Percentiles rank a stretch among this genome's conserved stretches.
Conservation (phyloP, 2,797 vertebrate genomes). For the Hirundo rustica region DNA sequence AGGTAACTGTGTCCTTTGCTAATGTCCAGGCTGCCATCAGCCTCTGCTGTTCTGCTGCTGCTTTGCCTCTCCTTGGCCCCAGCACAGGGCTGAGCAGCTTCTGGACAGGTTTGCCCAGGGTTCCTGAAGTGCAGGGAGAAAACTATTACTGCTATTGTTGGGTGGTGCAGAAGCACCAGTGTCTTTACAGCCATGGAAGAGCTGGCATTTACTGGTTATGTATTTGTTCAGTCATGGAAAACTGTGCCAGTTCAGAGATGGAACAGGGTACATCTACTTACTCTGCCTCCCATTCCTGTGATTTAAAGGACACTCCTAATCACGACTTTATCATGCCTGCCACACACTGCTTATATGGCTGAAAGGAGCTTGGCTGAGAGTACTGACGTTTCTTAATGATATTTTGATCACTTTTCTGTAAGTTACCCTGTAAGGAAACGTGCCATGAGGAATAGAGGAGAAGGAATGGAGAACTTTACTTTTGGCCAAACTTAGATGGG, state of each 20-base stretch:
- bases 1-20: background rate
- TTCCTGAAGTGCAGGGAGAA: background rate
- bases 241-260: background rate
- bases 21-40: background rate
- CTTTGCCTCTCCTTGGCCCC: background rate
- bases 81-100: background rate
- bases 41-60: background rate
- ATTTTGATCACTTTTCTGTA: slow-evolving; percentile 43
- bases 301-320: slow-evolving; percentile 53
- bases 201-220: background rate
- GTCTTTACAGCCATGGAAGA: background rate
- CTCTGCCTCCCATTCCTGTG: background rate
- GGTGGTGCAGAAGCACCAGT: background rate
- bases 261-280: background rate
- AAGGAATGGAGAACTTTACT: background rate
- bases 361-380: slow-evolving; percentile 25
- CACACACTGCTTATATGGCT: background rate
- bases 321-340: slow-evolving; percentile 1
- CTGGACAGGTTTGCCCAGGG: background rate
- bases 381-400: slow-evolving; percentile 52
- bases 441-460: background rate
- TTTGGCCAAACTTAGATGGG: background rate
- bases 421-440: slow-evolving; percentile 22
- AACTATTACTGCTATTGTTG: background rate
- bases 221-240: background rate